Percentiles rank a stretch among this genome's conserved stretches.
Conservation (phyloP, 2,888 invertebrate genomes). For the Platycnemis pennipes region DNA sequence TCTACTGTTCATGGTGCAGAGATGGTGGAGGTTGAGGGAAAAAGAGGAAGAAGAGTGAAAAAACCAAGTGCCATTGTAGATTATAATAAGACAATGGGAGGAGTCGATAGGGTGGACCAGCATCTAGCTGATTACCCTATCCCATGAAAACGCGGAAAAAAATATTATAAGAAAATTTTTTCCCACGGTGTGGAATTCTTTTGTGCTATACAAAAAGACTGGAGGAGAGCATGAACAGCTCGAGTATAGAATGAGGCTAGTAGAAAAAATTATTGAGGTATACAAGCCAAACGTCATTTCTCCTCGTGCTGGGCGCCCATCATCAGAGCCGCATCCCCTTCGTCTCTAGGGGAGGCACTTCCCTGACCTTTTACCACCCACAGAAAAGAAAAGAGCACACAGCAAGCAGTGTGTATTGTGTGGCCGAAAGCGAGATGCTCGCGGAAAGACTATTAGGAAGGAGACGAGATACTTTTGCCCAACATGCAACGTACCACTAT, state of each 20-base stretch:
- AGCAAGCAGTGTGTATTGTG: not conserved
- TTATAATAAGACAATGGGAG: constrained; percentile 74
- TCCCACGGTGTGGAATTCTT: constrained; percentile 69
- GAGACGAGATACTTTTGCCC: constrained; percentile 16
- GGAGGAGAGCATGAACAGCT: not conserved
- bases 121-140: constrained; percentile 72
- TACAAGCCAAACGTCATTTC: not conserved
- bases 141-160: constrained; percentile 73
- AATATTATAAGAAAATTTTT: constrained; percentile 72
- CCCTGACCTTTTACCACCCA: not conserved
- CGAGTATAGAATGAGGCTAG: not conserved
- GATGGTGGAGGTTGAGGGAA: too few relatives aligned
- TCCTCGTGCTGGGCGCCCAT: not conserved
- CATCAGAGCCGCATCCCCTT: not conserved
- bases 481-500: not conserved
- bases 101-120: constrained; percentile 74
- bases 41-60: not conserved
- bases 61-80: constrained; percentile 58
- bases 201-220: not conserved
- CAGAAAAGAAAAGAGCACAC: not conserved
- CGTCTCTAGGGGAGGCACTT: not conserved
- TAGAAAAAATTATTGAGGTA: not conserved
- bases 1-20: too few relatives aligned
- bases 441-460: not conserved
- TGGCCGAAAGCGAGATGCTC: not conserved